Evolutionary conservation across 2,888 invertebrate species (phyloP).

Genomic region (Euspilapteryx auroguttella): DNA sequence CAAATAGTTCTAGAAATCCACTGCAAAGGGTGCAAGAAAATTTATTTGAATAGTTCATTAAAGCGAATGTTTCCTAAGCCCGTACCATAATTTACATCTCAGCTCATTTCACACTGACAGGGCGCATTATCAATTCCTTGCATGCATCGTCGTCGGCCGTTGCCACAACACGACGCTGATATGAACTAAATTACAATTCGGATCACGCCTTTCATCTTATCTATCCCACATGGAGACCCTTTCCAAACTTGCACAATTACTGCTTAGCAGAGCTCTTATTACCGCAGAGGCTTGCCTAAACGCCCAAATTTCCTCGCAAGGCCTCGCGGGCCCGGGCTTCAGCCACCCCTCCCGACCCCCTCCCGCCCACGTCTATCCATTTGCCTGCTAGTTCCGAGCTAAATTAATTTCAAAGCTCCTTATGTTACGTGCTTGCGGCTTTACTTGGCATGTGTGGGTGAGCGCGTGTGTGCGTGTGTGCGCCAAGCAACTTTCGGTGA

Average conservation of each 20-base stretch:
- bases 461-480: constrained; percentile 13
- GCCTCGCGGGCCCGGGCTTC: constrained; percentile 12
- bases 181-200: no score
- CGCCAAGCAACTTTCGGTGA: constrained; percentile 39
- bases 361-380: constrained; percentile 54
- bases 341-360: constrained; percentile 13
- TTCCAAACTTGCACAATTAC: constrained; percentile 29
- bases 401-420: constrained; percentile 63
- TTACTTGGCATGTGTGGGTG: constrained; percentile 39
- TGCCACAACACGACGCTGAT: no score
- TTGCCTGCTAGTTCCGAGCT: constrained; percentile 63
- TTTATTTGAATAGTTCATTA: no score
- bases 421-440: constrained; percentile 63
- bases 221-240: no score
- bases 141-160: no score
- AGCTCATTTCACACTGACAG: no score
- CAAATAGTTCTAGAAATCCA: no score
- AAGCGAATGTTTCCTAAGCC: no score
- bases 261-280: constrained; percentile 38
- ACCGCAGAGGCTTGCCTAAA: constrained; percentile 54
- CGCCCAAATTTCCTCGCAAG: constrained; percentile 46
- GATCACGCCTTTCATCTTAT: no score
- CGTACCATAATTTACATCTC: no score
- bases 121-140: no score
- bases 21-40: no score